A percentile compares a stretch with the other conserved stretches of the same genome.
Conservation (phyloP, 2,113 vertebrate genomes). For the Cichladusa arquata region DNA sequence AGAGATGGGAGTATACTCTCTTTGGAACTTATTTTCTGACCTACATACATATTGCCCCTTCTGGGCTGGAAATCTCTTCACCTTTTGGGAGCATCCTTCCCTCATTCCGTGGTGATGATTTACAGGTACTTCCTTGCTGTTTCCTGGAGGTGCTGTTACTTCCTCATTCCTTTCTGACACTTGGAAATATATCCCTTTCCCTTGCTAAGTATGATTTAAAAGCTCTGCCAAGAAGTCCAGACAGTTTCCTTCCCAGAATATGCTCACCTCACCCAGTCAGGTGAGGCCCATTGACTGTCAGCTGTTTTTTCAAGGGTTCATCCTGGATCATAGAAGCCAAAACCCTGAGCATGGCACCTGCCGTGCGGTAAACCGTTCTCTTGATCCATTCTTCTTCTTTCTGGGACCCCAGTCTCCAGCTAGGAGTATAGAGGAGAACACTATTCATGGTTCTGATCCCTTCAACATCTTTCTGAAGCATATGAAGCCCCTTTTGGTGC, state of each 20-base stretch:
- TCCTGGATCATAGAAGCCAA: not conserved
- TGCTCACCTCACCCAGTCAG: not conserved
- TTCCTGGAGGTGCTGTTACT: not conserved
- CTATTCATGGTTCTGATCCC: not conserved
- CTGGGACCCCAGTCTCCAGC: fast-evolving
- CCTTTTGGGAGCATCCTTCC: not conserved
- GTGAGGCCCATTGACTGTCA: not conserved
- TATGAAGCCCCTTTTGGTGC: not conserved
- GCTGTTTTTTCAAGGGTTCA: not conserved
- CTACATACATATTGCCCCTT: not conserved
- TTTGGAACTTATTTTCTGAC: not conserved
- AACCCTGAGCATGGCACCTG: not conserved
- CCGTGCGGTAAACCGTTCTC: not conserved
- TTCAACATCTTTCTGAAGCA: not conserved
- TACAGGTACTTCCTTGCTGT: not conserved
- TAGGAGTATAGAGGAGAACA: not conserved
- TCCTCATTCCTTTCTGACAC: not conserved
- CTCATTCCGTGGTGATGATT: not conserved
- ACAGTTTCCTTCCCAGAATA: not conserved
- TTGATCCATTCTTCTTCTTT: not conserved
- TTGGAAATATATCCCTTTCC: not conserved
- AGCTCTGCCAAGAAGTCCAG: not conserved
- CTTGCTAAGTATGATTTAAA: not conserved
- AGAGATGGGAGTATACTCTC: not conserved
- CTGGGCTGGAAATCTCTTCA: not conserved